Evolutionary conservation across 2,888 invertebrate species (phyloP), one percentile per base, ranked within the genome.

Genomic region (Eulithis testata): DNA sequence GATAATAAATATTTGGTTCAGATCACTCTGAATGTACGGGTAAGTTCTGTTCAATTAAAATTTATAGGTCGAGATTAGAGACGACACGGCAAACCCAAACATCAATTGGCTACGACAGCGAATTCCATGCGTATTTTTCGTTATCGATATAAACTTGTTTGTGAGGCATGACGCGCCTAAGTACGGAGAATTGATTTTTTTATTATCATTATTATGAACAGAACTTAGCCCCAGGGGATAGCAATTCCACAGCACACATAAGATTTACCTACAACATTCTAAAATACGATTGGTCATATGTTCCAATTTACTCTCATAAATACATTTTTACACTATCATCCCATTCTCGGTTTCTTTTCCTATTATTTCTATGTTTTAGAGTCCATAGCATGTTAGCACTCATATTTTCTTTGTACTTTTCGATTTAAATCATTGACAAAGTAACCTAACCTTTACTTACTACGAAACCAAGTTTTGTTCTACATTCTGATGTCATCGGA

Each of bases 341-440:
- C 77, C 78, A 68, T 77, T 77, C 79, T 77, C 69, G 77, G 72
- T 82, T 72, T 77, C 73, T 71, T 73, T 75, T 77, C 77, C 77
- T 78, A 78, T 79, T 77, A 78, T 77, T 82, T 77, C 73, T 80
- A 76, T 79, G 53, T 59, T 77, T 80, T 21, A 78, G 79, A 51
- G 51, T 51, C 81, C 80, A 77, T 80, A 49, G 49, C 49, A 49
- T 49, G 49, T 49, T 49, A 49, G 49, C 86, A 82, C 77, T 83
- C 84, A 83, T 79, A 81, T 84, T 82, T 82, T 81, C 85, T 90
- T 90, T 90, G 90, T 90, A 90, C 90, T 90, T 88, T 76, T 87
- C 85, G 81, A 85, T 88, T 84, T 85, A 83, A 81, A 82, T 83
- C 79, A 83, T 77, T 79, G 81, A 78, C 79, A 83, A 83, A 84